A percentile compares a stretch with the other conserved stretches of the same genome.
phyloP scores from a whole-genome alignment of 2,113 vertebrate genomes.

The Aldabrachelys gigantea region DNA sequence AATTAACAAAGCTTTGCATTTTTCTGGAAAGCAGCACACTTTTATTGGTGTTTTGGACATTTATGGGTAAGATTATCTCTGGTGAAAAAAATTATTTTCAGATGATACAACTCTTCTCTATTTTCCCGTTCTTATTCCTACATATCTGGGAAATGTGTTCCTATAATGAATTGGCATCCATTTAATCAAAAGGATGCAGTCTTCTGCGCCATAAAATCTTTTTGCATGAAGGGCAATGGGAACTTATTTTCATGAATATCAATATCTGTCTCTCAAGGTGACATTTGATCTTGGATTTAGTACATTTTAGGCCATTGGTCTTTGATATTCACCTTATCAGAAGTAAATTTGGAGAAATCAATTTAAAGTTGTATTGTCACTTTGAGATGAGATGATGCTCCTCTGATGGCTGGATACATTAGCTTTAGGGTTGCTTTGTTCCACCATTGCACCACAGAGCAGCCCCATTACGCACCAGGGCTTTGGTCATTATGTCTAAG shows the following conservation, averaged over 20 bases:
- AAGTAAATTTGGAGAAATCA: background rate
- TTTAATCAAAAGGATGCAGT: background rate
- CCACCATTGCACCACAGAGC: background rate
- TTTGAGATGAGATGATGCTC: background rate
- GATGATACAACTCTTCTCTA: background rate
- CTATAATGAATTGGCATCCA: background rate
- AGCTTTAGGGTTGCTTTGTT: background rate
- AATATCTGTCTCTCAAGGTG: background rate
- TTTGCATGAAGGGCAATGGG: background rate
- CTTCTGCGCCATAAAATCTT: background rate
- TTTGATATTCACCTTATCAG: background rate
- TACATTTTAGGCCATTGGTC: background rate
- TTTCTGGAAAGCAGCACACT: constrained; percentile 89
- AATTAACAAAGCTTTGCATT: constrained; percentile 90
- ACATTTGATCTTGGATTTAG: background rate
- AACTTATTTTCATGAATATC: background rate
- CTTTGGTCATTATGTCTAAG: background rate
- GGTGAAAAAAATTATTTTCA: background rate
- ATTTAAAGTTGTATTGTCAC: background rate
- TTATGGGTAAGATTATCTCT: constrained; percentile 88
- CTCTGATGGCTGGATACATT: background rate
- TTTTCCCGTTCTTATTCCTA: background rate
- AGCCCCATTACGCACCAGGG: background rate
- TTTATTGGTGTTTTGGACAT: constrained; percentile 99
- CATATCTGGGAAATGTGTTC: background rate